Conservation (phyloP, 2,888 invertebrate species). For the Trichopria drosophilae region DNA sequence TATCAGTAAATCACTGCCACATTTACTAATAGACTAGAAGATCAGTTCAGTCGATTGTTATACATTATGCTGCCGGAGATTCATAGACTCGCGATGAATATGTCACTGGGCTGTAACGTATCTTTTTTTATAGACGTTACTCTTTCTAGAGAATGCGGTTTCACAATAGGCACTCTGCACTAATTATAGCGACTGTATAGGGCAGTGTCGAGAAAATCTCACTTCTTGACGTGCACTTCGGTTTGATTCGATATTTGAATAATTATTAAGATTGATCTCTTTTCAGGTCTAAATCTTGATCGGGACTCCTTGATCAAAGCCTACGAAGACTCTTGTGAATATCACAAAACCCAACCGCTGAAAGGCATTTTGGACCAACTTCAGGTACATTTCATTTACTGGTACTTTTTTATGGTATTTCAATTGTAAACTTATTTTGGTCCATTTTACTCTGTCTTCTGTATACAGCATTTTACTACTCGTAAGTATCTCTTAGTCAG, state of each 20-base stretch:
- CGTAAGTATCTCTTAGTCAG: too few species aligned
- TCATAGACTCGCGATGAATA: too few species aligned
- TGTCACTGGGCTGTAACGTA: constrained; percentile 18
- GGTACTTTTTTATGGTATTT: too few species aligned
- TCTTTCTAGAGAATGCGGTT: constrained; percentile 8
- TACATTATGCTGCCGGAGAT: too few species aligned
- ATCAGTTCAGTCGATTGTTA: too few species aligned
- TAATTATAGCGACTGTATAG: constrained; percentile 14
- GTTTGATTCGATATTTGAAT: too few species aligned
- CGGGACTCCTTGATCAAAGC: constrained; percentile 72
- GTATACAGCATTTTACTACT: too few species aligned
- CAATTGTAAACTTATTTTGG: too few species aligned
- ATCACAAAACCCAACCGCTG: constrained; percentile 72
- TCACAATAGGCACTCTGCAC: constrained; percentile 6
- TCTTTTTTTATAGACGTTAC: constrained; percentile 12
- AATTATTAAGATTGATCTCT: constrained; percentile 44
- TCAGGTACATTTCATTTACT: constrained; percentile 62
- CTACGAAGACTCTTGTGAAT: constrained; percentile 74
- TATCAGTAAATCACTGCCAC: too few species aligned
- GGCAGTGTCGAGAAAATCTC: neutral
- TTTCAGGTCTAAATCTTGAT: constrained; percentile 67
- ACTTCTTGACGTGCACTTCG: constrained; percentile 19
- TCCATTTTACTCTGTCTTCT: too few species aligned
- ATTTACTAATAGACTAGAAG: too few species aligned
- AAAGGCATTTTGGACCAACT: constrained; percentile 73